Evolutionary conservation across 2,797 vertebrate genomes (phyloP), one percentile per base, ranked within the genome.

Genomic region (Peromyscus eremicus): DNA sequence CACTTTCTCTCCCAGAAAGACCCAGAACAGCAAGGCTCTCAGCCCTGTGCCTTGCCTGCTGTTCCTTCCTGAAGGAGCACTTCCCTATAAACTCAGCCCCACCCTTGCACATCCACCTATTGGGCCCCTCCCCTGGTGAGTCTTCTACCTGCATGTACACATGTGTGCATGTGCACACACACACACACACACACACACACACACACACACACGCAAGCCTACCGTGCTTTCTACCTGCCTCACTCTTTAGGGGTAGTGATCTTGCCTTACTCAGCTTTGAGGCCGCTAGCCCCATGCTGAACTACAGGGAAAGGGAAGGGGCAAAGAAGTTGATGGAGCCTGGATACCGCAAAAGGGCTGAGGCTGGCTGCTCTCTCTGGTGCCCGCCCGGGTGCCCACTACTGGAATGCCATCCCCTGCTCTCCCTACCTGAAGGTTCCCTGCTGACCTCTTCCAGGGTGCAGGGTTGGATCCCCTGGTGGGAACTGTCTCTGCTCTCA

Each of bases 151-250:
- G 70, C 52, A 52, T 52, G 52, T 52, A 14, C 52, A 52, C 52
- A 52, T 29, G 27, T 19, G 34, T 16, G 7, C 1, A 10, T 6
- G 9, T 19, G 9, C 3, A 2, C 29, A 21, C 10, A 55, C 5
- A 80, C 4, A 12, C 23, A 52, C 77, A 49, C 75, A 77, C 6
- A 77, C 6, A 49, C 75, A 77, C 6, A 77, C 6, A 49, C 43
- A 77, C 27, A 10, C 17, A n/a, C 2, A 19, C 77, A 23, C 34
- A n/a, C n/a, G 29, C 60, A 84, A 5, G 0, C 82, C 1, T 0
- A 66, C 27, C 46, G 27, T 84, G 40, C 5, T 32, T 46, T 46
- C 82, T 49, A 4, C 43, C 66, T 85, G 40, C 62, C 40, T 34
- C 19, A 49, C 0, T 12, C 19, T 85, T 68, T 68, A 66, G 43